A percentile compares a stretch with the other conserved stretches of the same genome.
These are phyloP conservation scores for Gymnosoma rotundatum DNA, from an alignment of 2,888 invertebrate genomes.

Conservation along the genomic window DNA sequence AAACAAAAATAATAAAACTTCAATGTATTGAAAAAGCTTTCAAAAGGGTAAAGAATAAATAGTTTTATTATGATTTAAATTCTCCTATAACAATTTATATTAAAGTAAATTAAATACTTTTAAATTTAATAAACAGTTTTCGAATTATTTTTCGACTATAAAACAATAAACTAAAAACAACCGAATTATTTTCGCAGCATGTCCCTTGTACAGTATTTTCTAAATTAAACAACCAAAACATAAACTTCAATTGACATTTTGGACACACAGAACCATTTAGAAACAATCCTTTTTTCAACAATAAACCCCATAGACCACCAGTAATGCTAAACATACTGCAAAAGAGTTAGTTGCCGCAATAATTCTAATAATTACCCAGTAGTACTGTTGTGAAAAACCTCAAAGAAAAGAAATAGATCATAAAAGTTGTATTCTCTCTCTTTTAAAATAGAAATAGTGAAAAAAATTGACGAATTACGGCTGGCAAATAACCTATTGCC, in stretches of 20 bases:
- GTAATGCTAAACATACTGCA: background rate
- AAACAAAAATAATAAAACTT: too few relatives aligned
- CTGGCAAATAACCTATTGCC: background rate
- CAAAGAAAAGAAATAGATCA: background rate
- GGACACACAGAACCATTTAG: slow-evolving; percentile 3
- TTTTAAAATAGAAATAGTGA: too few relatives aligned
- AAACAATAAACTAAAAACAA: too few relatives aligned
- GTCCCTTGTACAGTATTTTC: background rate
- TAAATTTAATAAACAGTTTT: too few relatives aligned
- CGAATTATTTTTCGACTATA: too few relatives aligned
- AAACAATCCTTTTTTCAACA: slow-evolving; percentile 2
- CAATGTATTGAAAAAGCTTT: too few relatives aligned
- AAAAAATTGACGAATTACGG: background rate
- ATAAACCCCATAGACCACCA: background rate
- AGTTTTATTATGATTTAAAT: too few relatives aligned
- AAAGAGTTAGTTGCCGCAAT: background rate
- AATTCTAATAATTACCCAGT: background rate
- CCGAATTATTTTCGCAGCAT: too few relatives aligned
- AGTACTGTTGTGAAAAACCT: background rate
- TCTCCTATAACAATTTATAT: too few relatives aligned
- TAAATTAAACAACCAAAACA: background rate
- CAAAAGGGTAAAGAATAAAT: too few relatives aligned
- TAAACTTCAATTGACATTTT: background rate
- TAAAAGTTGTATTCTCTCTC: too few relatives aligned
- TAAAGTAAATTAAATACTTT: too few relatives aligned